phyloP scores from a whole-genome alignment of 2,797 vertebrate species.

The Lophotriccus pileatus region DNA sequence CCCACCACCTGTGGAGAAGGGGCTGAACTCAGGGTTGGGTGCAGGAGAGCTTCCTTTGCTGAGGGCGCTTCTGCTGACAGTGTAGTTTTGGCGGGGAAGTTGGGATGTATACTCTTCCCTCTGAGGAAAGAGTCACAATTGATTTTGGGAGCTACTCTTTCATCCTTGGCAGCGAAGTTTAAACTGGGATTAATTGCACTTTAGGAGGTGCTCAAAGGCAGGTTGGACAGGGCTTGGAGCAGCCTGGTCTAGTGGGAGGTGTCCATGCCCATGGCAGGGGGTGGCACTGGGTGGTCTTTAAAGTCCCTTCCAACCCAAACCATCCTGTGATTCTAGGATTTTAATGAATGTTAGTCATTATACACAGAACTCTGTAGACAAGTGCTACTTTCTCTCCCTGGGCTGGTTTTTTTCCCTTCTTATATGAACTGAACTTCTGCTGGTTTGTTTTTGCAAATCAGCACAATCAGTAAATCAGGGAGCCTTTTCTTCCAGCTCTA shows the following conservation, averaged over 20 bases:
- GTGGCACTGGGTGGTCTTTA: background rate
- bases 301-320: background rate
- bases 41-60: background rate
- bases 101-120: background rate
- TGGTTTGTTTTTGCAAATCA: background rate
- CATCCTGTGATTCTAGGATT: background rate
- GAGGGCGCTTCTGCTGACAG: background rate
- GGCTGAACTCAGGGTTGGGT: background rate
- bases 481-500: background rate
- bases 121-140: background rate
- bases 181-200: background rate
- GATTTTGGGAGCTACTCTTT: background rate
- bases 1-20: background rate
- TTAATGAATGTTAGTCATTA: background rate
- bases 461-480: background rate
- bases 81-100: background rate
- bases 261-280: background rate
- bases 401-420: rapidly evolving
- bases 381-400: background rate
- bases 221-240: background rate
- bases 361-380: background rate
- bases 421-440: background rate
- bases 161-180: background rate
- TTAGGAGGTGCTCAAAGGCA: background rate
- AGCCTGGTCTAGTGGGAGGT: background rate